Evolutionary conservation across 1,140 invertebrate species (phyloP).

Genomic region (Eumeta japonica): DNA sequence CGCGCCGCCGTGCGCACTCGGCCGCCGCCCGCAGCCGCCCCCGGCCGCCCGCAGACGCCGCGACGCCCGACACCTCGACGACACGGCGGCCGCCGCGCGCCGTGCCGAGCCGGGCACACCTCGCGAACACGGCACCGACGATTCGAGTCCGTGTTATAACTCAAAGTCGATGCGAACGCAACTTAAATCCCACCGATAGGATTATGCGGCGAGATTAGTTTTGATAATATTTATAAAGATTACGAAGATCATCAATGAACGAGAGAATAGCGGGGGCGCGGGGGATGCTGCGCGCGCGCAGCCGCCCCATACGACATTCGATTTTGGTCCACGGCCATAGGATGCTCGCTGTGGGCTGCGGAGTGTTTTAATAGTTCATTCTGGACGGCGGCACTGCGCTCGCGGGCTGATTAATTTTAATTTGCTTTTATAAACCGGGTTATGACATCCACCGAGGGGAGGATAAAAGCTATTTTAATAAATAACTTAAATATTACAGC

Average conservation of each 20-base stretch:
- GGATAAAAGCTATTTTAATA: too few relatives aligned
- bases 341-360: conserved; percentile 49
- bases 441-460: too few relatives aligned
- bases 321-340: conserved; percentile 59
- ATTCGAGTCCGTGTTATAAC: too few relatives aligned
- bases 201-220: conserved; percentile 8
- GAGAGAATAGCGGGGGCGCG: conserved; percentile 34
- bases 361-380: conserved; percentile 52
- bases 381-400: conserved; percentile 30
- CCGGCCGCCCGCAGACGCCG: conserved; percentile 33
- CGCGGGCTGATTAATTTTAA: conserved; percentile 26
- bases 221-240: conserved; percentile 27
- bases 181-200: too few relatives aligned
- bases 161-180: too few relatives aligned
- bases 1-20: conserved; percentile 29
- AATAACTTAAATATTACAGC: too few relatives aligned
- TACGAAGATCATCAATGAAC: conserved; percentile 54
- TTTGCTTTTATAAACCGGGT: too few relatives aligned
- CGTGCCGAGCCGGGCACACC: too few relatives aligned
- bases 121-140: too few relatives aligned
- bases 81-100: conserved; percentile 38
- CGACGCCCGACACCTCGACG: conserved; percentile 13
- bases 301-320: conserved; percentile 49
- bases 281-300: conserved; percentile 43
- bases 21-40: conserved; percentile 15